These are phyloP conservation scores for Ceratosolen fusciceps DNA, from an alignment of 1,140 invertebrate species.

Conservation along the genomic window DNA sequence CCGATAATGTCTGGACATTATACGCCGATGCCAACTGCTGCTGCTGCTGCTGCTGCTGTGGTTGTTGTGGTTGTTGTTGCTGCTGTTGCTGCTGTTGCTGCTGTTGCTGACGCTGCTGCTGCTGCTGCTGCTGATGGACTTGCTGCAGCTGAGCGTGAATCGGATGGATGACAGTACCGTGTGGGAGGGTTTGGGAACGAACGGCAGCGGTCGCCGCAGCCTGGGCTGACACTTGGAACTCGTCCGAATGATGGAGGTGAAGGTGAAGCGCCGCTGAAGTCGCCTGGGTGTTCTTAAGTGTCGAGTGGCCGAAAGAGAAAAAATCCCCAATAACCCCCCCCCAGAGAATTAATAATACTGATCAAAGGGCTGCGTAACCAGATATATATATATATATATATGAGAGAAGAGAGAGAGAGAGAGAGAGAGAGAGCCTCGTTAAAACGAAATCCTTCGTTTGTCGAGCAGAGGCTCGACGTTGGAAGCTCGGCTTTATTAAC, in stretches of 20 bases:
- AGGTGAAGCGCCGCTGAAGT: constrained; percentile 59
- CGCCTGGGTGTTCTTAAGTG: constrained; percentile 43
- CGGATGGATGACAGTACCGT: constrained; percentile 43
- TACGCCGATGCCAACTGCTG: constrained; percentile 54
- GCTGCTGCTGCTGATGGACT: constrained; percentile 53
- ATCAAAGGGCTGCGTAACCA: not conserved
- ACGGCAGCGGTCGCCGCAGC: constrained; percentile 43
- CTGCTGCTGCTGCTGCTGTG: constrained; percentile 51
- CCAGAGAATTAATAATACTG: constrained; percentile 29
- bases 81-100: constrained; percentile 45
- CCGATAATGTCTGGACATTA: constrained; percentile 58
- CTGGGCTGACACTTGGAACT: constrained; percentile 55
- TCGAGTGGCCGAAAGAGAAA: constrained; percentile 13
- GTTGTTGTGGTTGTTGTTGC: constrained; percentile 54
- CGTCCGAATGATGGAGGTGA: constrained; percentile 64
- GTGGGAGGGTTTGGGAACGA: constrained; percentile 46
- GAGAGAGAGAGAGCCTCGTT: not conserved
- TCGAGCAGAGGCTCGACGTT: not conserved
- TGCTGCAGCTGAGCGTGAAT: constrained; percentile 47
- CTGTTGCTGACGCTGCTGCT: constrained; percentile 57
- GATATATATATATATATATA: no score
- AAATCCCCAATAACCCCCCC: no score
- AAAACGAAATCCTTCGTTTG: not conserved
- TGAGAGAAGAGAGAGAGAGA: not conserved
- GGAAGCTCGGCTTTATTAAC: not conserved